Conservation (phyloP, 2,888 invertebrate genomes). For the Gari tellinella region DNA sequence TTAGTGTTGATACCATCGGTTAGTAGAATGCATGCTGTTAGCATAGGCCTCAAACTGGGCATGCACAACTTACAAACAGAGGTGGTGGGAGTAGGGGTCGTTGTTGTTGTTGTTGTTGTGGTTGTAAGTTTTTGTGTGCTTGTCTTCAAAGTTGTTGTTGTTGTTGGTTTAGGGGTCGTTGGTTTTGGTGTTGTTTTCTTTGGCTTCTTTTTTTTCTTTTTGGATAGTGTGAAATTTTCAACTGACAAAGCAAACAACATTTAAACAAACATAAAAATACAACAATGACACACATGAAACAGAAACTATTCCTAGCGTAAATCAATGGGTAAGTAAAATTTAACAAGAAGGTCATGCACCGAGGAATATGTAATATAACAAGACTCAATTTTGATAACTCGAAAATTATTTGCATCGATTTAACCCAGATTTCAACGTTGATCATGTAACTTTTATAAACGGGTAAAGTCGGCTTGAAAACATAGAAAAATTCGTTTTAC, state of each 20-base stretch:
- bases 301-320: not conserved
- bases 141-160: not conserved
- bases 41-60: not conserved
- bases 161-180: not conserved
- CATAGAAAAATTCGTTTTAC: too few relatives aligned
- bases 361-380: too few relatives aligned
- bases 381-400: too few relatives aligned
- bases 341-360: not conserved
- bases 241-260: conserved; percentile 33
- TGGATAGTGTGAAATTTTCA: conserved; percentile 23
- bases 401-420: too few relatives aligned
- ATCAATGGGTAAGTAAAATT: not conserved
- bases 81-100: conserved; percentile 12
- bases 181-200: not conserved
- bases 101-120: not conserved
- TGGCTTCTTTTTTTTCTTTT: conserved; percentile 4
- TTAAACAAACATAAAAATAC: not conserved
- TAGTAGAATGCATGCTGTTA: too few relatives aligned
- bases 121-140: conserved; percentile 6
- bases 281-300: not conserved
- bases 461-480: too few relatives aligned
- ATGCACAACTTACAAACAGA: conserved; percentile 35
- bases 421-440: too few relatives aligned
- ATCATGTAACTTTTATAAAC: too few relatives aligned
- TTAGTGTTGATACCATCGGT: too few relatives aligned